Conservation (phyloP, 2,113 vertebrate species). For the Pontoporia blainvillei region DNA sequence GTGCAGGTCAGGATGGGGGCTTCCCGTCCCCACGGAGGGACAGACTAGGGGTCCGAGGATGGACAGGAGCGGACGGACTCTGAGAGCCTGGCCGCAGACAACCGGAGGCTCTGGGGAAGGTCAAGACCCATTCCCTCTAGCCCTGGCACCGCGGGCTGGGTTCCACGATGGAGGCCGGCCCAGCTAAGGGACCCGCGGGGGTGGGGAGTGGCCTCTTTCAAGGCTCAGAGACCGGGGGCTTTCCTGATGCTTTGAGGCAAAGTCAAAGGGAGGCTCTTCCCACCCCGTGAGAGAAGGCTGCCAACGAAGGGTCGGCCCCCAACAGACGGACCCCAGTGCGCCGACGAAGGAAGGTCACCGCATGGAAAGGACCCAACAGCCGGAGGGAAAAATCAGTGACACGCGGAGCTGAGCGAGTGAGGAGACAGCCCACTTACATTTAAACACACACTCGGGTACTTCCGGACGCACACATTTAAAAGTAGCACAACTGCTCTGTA, state of each 20-base stretch:
- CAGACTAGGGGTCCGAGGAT: not conserved
- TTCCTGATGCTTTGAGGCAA: not conserved
- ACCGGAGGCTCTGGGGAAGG: not conserved
- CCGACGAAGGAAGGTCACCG: not conserved
- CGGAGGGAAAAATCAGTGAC: not conserved
- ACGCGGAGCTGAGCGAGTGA: not conserved
- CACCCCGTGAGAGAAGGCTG: not conserved
- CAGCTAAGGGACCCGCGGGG: too few relatives aligned
- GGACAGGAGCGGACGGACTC: not conserved
- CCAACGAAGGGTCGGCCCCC: not conserved
- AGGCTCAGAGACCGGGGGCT: not conserved
- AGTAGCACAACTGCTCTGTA: not conserved
- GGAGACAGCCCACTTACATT: not conserved
- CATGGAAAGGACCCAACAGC: not conserved
- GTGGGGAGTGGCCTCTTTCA: too few relatives aligned
- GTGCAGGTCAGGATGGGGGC: not conserved
- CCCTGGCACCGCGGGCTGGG: too few relatives aligned
- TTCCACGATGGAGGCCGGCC: not conserved
- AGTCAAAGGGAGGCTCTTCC: not conserved
- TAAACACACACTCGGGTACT: not conserved
- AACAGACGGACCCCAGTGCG: not conserved
- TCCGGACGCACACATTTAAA: not conserved
- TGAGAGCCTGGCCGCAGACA: not conserved
- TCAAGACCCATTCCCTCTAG: too few relatives aligned
- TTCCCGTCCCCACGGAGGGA: not conserved